Base-by-base conservation (phyloP, 2,797 vertebrate genomes). In the Rhinatrema bivittatum region DNA sequence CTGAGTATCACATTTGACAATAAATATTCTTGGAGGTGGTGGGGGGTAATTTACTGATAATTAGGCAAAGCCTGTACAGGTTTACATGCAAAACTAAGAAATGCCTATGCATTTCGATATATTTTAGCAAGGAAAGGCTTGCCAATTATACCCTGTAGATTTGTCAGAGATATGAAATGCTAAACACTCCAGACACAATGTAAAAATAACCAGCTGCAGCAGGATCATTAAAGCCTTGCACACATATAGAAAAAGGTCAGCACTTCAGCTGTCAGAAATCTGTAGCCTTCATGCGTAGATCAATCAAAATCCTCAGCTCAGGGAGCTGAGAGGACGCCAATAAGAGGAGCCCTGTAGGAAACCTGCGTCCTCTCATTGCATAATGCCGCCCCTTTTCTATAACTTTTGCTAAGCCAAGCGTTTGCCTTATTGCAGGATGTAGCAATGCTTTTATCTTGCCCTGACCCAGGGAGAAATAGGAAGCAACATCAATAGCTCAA, bases 221-320 rank as follows among this genome's bases (percentile, higher is more conserved):
- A 72, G 54, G 50, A 70, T 78, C 70, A 70, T 76, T 70, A 65
- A 72, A 78, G 62, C 48, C 3, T 27, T 50, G 56, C 70, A 49
- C 45, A 27, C 33, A 46, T 25, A 44, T 27, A 50, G 32, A 27
- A 53, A 70, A 77, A 84, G 79, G 80, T 79, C 74, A 78, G 26
- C 24, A 3, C 28, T 22, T 43, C 4, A 37, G 53, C 57, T 54
- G 33, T 49, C 52, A 37, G 58, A 56, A 31, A 45, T 36, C 44
- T 47, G 48, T 53, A 53, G 26, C 47, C 52, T 50, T 48, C 36
- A 32, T 51, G 39, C 10, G 34, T 18, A 23, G 63, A 78, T 81
- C 72, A 71, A 78, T 81, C 65, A 79, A 57, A 59, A 48, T 50
- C 52, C 59, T 48, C 60, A 61, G 66, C 66, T 72, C 65, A 75